Evolutionary conservation across 2,113 vertebrate genomes (phyloP).

Genomic region (Crotophaga sulcirostris): DNA sequence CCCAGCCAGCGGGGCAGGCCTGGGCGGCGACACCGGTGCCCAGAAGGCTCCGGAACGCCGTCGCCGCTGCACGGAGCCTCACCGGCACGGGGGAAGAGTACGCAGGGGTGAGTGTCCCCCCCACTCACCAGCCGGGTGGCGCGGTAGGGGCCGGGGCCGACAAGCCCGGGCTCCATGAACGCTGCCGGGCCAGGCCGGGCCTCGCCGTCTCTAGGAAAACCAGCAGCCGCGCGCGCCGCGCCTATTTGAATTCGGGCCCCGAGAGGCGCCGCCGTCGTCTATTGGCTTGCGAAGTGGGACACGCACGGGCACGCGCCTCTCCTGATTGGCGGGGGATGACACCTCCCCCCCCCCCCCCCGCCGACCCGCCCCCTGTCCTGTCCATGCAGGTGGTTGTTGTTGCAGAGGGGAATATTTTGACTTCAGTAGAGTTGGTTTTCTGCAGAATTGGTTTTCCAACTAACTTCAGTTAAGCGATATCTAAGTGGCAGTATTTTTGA

Average conservation of each 20-base stretch:
- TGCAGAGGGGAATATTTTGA: too few species aligned
- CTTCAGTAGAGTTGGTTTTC: too few species aligned
- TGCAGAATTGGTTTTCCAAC: too few species aligned
- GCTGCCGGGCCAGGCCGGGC: neutral
- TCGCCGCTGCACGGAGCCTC: rapidly evolving
- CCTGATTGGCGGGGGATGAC: neutral
- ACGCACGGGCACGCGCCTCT: rapidly evolving
- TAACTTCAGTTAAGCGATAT: too few species aligned
- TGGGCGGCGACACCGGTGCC: too few species aligned
- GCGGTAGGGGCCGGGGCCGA: constrained; percentile 84
- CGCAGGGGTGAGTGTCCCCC: too few species aligned
- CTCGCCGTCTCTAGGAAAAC: neutral
- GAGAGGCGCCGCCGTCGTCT: neutral
- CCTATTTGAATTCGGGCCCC: constrained; percentile 64
- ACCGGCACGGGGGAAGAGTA: rapidly evolving
- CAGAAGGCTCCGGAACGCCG: rapidly evolving
- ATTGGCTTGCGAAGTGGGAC: neutral
- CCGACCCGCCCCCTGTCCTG: too few species aligned
- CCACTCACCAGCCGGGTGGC: constrained; percentile 85
- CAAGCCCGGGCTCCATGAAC: constrained; percentile 77
- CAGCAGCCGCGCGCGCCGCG: neutral
- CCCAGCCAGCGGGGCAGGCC: neutral
- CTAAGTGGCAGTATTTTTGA: too few species aligned
- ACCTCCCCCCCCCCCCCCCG: neutral
- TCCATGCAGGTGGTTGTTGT: too few species aligned